Percentiles rank a stretch among this genome's conserved stretches.
phyloP scores from a whole-genome alignment of 2,113 vertebrate genomes.

The Aegithalos caudatus region DNA sequence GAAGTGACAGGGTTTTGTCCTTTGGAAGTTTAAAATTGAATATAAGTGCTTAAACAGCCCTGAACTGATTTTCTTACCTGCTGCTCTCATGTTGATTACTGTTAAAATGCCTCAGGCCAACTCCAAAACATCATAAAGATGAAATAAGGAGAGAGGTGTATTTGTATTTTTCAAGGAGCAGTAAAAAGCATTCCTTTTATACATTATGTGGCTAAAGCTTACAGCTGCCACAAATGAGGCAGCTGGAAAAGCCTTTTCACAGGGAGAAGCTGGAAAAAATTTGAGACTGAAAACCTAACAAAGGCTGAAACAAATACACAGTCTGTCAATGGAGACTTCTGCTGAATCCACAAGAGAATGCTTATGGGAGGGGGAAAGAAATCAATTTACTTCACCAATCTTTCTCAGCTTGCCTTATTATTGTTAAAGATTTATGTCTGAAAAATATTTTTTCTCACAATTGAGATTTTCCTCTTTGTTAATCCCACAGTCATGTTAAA shows the following conservation, averaged over 20 bases:
- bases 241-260: neutral
- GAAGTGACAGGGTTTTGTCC: neutral
- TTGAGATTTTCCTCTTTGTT: conserved; percentile 12
- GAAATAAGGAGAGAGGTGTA: neutral
- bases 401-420: neutral
- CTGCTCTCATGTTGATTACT: neutral
- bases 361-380: neutral
- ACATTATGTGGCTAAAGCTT: neutral
- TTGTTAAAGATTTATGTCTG: conserved; percentile 28
- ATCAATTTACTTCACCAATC: conserved; percentile 9
- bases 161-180: neutral
- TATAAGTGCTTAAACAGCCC: neutral
- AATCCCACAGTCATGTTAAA: conserved; percentile 43
- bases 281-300: neutral
- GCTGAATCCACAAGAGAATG: neutral
- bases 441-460: conserved; percentile 12
- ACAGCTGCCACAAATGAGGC: neutral
- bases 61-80: neutral
- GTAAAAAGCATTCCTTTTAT: neutral
- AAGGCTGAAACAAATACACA: neutral
- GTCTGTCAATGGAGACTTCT: neutral
- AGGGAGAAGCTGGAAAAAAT: neutral
- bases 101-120: neutral
- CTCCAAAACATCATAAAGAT: neutral
- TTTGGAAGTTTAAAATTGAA: neutral